phyloP scores from a whole-genome alignment of 2,113 vertebrate genomes.

The Acrocephalus kingi region DNA sequence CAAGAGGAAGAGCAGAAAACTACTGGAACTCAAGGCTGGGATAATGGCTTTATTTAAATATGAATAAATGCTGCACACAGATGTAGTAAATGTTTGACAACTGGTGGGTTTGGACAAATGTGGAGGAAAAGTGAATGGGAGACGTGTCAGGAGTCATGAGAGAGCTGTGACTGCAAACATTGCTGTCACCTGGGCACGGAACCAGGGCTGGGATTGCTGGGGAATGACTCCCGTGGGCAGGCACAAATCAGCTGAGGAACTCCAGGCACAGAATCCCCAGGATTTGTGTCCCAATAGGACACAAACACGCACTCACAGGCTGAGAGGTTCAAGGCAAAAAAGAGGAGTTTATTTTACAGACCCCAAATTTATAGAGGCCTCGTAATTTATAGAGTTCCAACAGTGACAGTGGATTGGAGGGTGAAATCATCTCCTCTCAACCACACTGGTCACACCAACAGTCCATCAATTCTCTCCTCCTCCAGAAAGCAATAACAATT shows the following conservation, averaged over 20 bases:
- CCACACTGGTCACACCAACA: too few species aligned
- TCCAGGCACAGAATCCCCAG: neutral
- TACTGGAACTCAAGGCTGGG: conserved; percentile 51
- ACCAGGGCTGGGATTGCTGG: neutral
- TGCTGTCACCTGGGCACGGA: neutral
- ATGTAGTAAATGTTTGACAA: conserved; percentile 49
- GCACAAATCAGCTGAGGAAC: neutral
- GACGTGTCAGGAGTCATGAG: neutral
- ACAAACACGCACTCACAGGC: too few species aligned
- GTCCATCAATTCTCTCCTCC: too few species aligned
- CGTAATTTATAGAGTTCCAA: too few species aligned
- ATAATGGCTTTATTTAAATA: conserved; percentile 70
- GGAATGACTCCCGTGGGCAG: neutral
- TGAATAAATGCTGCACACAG: conserved; percentile 19
- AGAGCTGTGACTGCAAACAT: neutral
- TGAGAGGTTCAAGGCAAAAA: too few species aligned
- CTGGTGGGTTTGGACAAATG: conserved; percentile 39
- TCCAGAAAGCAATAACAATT: too few species aligned
- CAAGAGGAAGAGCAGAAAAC: conserved; percentile 60
- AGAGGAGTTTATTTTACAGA: too few species aligned
- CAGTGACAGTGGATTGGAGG: too few species aligned
- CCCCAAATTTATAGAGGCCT: too few species aligned
- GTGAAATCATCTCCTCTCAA: too few species aligned
- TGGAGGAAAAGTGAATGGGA: neutral
- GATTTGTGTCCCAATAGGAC: too few species aligned